Conservation (phyloP, 2,888 invertebrate species). For the Brachyopa scutellaris region DNA sequence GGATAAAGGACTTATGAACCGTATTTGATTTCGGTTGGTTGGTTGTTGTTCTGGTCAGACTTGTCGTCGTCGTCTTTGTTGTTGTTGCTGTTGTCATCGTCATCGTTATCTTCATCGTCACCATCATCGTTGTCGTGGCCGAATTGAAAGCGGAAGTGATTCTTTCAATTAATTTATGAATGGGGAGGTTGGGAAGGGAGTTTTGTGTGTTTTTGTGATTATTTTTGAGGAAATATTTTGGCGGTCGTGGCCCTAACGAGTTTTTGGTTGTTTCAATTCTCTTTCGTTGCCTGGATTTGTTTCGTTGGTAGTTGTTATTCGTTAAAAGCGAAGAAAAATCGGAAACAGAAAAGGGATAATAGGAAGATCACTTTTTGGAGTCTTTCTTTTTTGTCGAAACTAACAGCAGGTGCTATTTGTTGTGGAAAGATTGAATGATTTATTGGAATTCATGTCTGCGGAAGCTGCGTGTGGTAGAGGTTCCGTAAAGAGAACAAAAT, state of each 20-base stretch:
- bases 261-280: conserved; percentile 35
- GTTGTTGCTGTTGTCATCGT: conserved; percentile 16
- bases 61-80: background rate
- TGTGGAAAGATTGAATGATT: conserved; percentile 23
- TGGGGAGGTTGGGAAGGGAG: conserved; percentile 27
- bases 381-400: conserved; percentile 2
- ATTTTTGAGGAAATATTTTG: conserved; percentile 45
- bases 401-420: conserved; percentile 30
- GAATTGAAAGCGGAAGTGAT: conserved; percentile 71
- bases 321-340: conserved; percentile 3
- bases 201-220: conserved; percentile 73
- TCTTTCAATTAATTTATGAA: conserved; percentile 72
- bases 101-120: conserved; percentile 15
- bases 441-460: conserved; percentile 28
- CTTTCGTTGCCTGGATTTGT: conserved; percentile 10
- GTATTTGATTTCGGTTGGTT: conserved; percentile 57
- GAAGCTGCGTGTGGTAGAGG: too few species aligned
- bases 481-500: too few species aligned
- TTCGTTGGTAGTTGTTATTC: background rate
- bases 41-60: conserved; percentile 18
- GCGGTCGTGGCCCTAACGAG: conserved; percentile 57
- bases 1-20: conserved; percentile 53
- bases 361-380: conserved; percentile 7
- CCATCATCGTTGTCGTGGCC: conserved; percentile 43
- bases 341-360: background rate